Base-by-base conservation (phyloP, 1,140 invertebrate genomes). In the Cephus cinctus region DNA sequence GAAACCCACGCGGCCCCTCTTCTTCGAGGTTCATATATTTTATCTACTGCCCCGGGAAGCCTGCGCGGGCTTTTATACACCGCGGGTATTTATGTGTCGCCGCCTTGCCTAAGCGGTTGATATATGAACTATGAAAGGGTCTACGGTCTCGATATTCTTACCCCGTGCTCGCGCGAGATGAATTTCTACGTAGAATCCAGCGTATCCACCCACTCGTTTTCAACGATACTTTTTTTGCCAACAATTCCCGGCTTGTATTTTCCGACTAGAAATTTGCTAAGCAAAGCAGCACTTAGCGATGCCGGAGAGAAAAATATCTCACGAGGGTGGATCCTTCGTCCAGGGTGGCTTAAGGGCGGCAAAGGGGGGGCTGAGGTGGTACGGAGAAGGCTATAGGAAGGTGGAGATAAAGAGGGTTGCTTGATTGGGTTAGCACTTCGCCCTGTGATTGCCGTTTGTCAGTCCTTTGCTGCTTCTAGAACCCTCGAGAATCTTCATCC, bases 391-490 rank as follows among this genome's bases (percentile, higher is more conserved):
- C 25, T 27, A 6, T 27, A 6, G 25, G n/a, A 27, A n/a, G 25
- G 25, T n/a, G 25, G 25, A 6, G 25, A 27, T 8, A 27, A 27
- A 8, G 25, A 34, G 19, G 32, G 43, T 27, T 43, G 21, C 34
- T 53, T 59, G 61, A 67, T 64, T 65, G 54, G 59, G 65, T 67
- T 65, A 62, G 52, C 53, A 63, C 64, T 65, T 63, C 63, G 61
- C 42, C 16, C 50, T 42, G 63, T 67, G 65, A 67, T 67, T 67
- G 63, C 65, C 63, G 55, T 62, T 67, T 65, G 65, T 65, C 52
- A 67, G 48, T 63, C 48, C 60, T 63, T 61, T 54, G 52, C 50
- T 50, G 47, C 57, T 60, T 60, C 52, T n/a, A n/a, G n/a, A n/a
- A n/a, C n/a, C 14, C 34, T 18, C 34, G 34, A 36, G 8, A 14